These are phyloP conservation scores for Silurus meridionalis DNA, from an alignment of 2,113 vertebrate genomes.

Conservation along the genomic window DNA sequence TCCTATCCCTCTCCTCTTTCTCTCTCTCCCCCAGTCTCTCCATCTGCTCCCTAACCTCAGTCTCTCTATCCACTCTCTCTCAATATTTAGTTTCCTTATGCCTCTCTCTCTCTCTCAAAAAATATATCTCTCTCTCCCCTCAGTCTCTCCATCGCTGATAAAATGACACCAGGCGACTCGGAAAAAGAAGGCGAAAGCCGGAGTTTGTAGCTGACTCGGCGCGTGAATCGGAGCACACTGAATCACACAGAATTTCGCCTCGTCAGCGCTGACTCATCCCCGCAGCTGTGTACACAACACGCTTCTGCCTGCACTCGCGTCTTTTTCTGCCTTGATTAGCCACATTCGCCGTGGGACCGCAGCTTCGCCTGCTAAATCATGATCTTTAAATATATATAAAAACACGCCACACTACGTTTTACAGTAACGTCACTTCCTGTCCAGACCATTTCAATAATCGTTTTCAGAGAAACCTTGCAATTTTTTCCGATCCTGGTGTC, in stretches of 20 bases:
- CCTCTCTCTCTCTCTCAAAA: neutral
- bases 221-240: slow-evolving; percentile 10
- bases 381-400: neutral
- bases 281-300: slow-evolving; percentile 41
- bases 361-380: slow-evolving; percentile 2
- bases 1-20: neutral
- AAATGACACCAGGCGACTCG: slow-evolving; percentile 26
- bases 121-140: neutral
- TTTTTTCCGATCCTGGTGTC: too few relatives aligned
- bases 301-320: slow-evolving; percentile 12
- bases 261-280: slow-evolving; percentile 35
- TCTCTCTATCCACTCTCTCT: neutral
- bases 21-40: neutral
- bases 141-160: neutral
- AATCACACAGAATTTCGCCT: slow-evolving; percentile 13
- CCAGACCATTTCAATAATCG: too few relatives aligned
- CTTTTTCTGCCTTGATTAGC: slow-evolving; percentile 23
- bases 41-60: neutral
- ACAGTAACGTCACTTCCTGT: neutral
- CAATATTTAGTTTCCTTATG: neutral
- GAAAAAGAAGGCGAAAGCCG: slow-evolving; percentile 9
- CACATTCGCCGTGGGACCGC: neutral
- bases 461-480: too few relatives aligned
- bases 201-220: neutral
- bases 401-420: neutral